phyloP scores from a whole-genome alignment of 2,113 vertebrate genomes.

The Pongo abelii region DNA sequence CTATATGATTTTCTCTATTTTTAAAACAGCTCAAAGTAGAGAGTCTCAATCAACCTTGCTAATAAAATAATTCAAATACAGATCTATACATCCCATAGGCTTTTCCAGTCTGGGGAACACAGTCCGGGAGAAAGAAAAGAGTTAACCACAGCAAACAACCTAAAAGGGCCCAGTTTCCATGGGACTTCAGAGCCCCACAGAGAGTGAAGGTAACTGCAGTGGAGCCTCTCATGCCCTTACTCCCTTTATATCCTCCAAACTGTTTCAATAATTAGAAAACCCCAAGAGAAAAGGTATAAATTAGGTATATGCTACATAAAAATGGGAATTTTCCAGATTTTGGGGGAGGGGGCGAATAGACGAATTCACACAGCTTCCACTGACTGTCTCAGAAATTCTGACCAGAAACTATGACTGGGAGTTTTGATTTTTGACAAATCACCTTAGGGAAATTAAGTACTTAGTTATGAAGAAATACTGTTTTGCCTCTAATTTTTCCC shows the following conservation, averaged over 20 bases:
- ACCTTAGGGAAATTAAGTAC: conserved; percentile 29
- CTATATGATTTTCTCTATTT: conserved; percentile 1
- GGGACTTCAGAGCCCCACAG: not conserved
- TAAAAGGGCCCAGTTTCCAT: not conserved
- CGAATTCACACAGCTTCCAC: not conserved
- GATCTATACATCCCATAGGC: not conserved
- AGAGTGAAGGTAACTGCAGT: not conserved
- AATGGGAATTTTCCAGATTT: not conserved
- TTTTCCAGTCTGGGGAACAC: not conserved
- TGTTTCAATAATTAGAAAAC: not conserved
- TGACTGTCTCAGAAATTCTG: not conserved
- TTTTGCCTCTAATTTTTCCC: not conserved
- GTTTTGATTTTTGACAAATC: not conserved
- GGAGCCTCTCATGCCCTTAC: not conserved
- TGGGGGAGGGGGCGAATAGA: not conserved
- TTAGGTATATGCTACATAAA: not conserved
- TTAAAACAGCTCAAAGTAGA: not conserved
- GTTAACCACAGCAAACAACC: not conserved
- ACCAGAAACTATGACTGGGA: not conserved
- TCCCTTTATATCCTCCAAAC: not conserved
- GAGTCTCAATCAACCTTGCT: not conserved
- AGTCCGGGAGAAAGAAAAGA: not conserved
- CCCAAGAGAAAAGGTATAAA: not conserved
- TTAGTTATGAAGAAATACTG: not conserved
- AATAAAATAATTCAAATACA: conserved; percentile 10